Base-by-base conservation (phyloP, 2,113 vertebrate genomes). In the Mus pahari region DNA sequence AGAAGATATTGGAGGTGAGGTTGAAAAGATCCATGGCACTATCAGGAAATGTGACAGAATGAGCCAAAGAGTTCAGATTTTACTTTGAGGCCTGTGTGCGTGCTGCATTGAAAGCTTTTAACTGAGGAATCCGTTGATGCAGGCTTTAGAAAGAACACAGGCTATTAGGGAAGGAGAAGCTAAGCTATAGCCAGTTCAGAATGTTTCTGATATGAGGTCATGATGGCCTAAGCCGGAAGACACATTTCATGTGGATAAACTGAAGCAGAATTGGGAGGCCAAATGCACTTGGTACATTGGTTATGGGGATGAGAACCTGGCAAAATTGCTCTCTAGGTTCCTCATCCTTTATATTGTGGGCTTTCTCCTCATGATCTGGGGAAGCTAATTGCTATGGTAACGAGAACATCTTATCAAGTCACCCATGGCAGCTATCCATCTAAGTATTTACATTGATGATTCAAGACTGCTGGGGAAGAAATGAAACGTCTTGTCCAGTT, bases 131-230 rank as follows among this genome's bases (percentile, higher is more conserved):
- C 11, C 66, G 0, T 0, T n/a, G 13, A 13, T 86, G 28, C 39
- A 13, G 26, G 22, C 95, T 95, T 97, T 86, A 77, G 28, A 94
- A 90, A 92, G 24, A 70, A 39, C 48, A 82, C 5, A 58, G 31
- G 16, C 16, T 45, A 9, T 71, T 60, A 55, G 31, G 36, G 14
- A 50, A 22, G 68, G 31, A 58, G 89, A 86, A 92, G 62, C 42
- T 22, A 88, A 42, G 53, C 39, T 50, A 13, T 48, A 92, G n/a
- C 60, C 0, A 53, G 33, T 58, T 87, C 77, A 24, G 19, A 83
- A 22, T 55, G 42, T 7, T 90, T 81, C 36, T 81, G 45, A 39
- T 62, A 48, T 78, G n/a, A 95, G 13, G 24, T 50, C 12, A 78
- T 90, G 20, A 55, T 31, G 26, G 42, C 13, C 26, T 86, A 39